Conservation (phyloP, 2,888 invertebrate species). For the Autographa gamma region DNA sequence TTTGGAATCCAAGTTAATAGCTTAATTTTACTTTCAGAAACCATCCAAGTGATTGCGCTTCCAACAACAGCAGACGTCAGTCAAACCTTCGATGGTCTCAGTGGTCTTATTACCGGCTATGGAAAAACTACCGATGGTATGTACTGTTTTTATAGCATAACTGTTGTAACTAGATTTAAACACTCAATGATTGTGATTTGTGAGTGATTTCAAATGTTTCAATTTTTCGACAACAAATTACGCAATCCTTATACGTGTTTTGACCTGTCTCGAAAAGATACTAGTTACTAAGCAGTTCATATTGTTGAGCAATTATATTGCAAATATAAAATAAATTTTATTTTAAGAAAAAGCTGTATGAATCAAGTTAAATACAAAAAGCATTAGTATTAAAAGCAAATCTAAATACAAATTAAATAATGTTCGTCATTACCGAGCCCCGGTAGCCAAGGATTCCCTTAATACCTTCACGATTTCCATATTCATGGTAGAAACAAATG, state of each 20-base stretch:
- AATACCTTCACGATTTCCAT: neutral
- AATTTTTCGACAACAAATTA: neutral
- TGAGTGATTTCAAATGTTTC: no score
- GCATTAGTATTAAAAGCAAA: neutral
- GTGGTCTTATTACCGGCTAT: constrained; percentile 75
- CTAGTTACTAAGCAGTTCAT: no score
- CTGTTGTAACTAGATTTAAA: neutral
- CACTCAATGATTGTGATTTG: no score
- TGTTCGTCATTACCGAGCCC: neutral
- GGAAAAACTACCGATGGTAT: constrained; percentile 80
- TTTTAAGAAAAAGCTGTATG: no score
- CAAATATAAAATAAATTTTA: no score
- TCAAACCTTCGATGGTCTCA: constrained; percentile 69
- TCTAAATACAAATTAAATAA: constrained; percentile 2
- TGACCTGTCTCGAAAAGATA: no score
- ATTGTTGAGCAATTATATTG: no score
- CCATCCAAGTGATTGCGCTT: constrained; percentile 74
- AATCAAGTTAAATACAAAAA: no score
- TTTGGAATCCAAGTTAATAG: no score
- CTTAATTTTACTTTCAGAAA: constrained; percentile 63
- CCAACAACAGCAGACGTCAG: constrained; percentile 69
- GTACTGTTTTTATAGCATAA: constrained; percentile 34
- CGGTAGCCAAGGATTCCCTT: neutral
- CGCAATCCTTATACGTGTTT: no score
- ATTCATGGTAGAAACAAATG: constrained; percentile 41